phyloP scores from a whole-genome alignment of 2,113 vertebrate genomes.

The Lycaon pictus region DNA sequence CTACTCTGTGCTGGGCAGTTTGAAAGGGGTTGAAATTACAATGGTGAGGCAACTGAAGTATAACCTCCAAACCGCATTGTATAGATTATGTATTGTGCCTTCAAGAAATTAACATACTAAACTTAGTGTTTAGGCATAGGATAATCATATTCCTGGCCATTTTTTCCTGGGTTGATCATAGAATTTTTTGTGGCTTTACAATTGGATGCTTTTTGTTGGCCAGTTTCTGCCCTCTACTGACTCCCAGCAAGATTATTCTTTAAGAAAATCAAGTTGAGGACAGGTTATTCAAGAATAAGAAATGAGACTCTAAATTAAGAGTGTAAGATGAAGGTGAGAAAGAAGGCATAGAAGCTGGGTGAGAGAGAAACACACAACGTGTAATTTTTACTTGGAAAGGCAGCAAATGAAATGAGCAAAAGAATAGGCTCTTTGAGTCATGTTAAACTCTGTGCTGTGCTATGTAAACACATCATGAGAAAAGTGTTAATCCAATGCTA shows the following conservation, averaged over 20 bases:
- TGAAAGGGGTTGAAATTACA: not conserved
- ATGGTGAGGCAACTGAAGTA: not conserved
- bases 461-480: conserved; percentile 62
- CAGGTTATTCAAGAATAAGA: conserved; percentile 39
- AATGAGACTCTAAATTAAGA: conserved; percentile 57
- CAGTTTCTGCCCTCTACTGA: conserved; percentile 18
- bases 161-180: not conserved
- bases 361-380: conserved; percentile 54
- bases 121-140: not conserved
- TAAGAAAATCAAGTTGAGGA: not conserved
- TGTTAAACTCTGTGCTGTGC: conserved; percentile 61
- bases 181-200: not conserved
- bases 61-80: not conserved
- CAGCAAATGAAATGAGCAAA: conserved; percentile 58
- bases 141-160: not conserved
- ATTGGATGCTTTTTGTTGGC: not conserved
- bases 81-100: not conserved
- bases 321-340: conserved; percentile 41
- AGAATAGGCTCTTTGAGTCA: conserved; percentile 41
- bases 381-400: conserved; percentile 67
- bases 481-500: conserved; percentile 75
- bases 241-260: not conserved
- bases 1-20: not conserved
- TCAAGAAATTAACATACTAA: conserved; percentile 14
- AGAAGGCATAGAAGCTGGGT: not conserved